Evolutionary conservation across 2,113 vertebrate species (phyloP), one percentile per base, ranked within the genome.

Genomic region (Phainopepla nitens): DNA sequence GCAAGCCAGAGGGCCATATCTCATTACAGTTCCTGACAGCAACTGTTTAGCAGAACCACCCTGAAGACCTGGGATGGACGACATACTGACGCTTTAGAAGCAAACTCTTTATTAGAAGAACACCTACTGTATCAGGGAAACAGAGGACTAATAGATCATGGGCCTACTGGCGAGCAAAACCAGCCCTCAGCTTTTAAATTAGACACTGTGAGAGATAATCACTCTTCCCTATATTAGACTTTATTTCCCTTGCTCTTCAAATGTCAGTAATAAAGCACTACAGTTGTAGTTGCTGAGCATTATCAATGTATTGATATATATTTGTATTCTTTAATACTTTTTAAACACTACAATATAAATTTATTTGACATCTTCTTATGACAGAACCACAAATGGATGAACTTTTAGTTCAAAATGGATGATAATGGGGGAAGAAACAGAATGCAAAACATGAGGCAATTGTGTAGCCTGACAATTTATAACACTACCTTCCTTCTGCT

Each of bases 331-430:
- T 96, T 91, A 96, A 92, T 77, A 94, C 60, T 93, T 96, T 79
- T 88, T 60, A 77, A 93, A 84, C 13, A 58, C 35, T 56, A 22
- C 17, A 57, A 14, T 88, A 92, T 80, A 61, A 72, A 94, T 93
- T 86, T 90, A 45, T 90, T 82, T 73, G n/a, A 79, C 85, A 72
- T 69, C 35, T 12, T 87, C 65, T 79, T 31, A 79, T 65, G 61
- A 29, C 64, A 84, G 70, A 95, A 18, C 58, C 65, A 85, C n/a
- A 92, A 93, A 92, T 18, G 62, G 80, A 95, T 92, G 73, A 89
- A 95, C 75, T 91, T 97, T 93, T 94, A 94, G 90, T 89, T 97
- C 86, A 91, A 97, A 96, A 97, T 83, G 82, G 94, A 97, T 97
- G 95, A 89, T 73, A 91, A 78, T 3, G 16, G 36, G 36, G 62